Evolutionary conservation across 2,888 invertebrate genomes (phyloP), one percentile per base, ranked within the genome.

Genomic region (Leucophora obtusa): DNA sequence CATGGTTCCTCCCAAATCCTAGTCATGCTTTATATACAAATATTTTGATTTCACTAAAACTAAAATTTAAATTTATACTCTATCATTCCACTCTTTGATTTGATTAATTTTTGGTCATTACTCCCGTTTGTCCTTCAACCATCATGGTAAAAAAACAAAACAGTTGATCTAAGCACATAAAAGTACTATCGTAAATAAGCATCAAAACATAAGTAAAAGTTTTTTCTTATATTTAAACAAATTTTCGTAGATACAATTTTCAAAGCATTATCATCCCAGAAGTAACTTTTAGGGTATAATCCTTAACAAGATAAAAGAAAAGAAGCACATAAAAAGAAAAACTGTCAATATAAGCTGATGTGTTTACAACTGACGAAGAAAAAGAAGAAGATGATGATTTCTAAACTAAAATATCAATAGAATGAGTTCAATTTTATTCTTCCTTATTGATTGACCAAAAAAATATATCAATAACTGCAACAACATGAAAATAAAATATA

Each of bases 401-500:
- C 59, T 28, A n/a, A 74, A 63, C 38, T 53, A 70, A 79, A 65
- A 43, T 51, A 63, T 66, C 59, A 70, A 59, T 60, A 59, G 54
- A 18, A 58, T 56, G 11, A 14, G 15, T 50, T 33, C 33, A 53
- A 38, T 59, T 33, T 2, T 33, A 54, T 43, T 66, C 53, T 47
- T 24, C 33, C 54, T 35, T 80, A 63, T 71, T 71, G 66, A 80
- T 75, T 80, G 74, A 68, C 79, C 72, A 17, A 66, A 54, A 69
- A 28, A 35, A 54, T 15, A 28, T 6, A 28, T 28, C 10, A 54
- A 21, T 35, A 47, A 60, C 9, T 70, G 58, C 63, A 68, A 73
- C 65, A 73, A 58, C 54, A 73, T 62, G 38, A 69, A 79, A 53
- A 74, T 43, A 47, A 53, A 76, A 78, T 35, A 28, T 10, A 35